Conservation (phyloP, 2,888 invertebrate genomes). For the Ernsta delagoae region DNA sequence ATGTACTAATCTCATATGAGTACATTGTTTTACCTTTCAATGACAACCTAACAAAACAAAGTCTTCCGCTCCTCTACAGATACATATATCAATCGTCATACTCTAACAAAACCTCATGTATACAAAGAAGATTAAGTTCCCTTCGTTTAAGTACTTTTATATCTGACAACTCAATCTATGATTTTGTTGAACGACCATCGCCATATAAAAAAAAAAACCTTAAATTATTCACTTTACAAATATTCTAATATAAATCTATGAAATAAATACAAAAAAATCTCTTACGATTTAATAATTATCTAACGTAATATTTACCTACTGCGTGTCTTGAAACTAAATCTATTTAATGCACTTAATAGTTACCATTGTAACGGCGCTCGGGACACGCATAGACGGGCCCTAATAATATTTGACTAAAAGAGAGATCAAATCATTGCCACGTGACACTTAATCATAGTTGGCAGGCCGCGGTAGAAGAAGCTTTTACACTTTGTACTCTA, state of each 20-base stretch:
- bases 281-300: slow-evolving; percentile 62
- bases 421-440: slow-evolving; percentile 90
- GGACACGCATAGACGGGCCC: slow-evolving; percentile 67
- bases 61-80: neutral
- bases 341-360: slow-evolving; percentile 78
- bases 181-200: slow-evolving; percentile 75
- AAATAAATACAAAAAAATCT: slow-evolving; percentile 84
- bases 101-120: neutral
- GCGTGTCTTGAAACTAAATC: slow-evolving; percentile 82
- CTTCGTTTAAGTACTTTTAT: slow-evolving; percentile 69
- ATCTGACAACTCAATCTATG: slow-evolving; percentile 66
- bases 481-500: slow-evolving; percentile 73
- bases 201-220: slow-evolving; percentile 80
- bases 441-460: slow-evolving; percentile 67
- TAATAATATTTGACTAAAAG: slow-evolving; percentile 89
- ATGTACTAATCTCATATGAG: slow-evolving; percentile 80
- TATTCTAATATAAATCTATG: slow-evolving; percentile 84
- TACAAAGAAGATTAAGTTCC: slow-evolving; percentile 49
- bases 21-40: slow-evolving; percentile 50
- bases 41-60: neutral
- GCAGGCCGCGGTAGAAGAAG: slow-evolving; percentile 54
- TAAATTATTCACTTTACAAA: slow-evolving; percentile 81
- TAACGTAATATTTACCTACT: slow-evolving; percentile 82
- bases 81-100: slow-evolving; percentile 8
- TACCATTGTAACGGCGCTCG: slow-evolving; percentile 55